Percentiles rank a stretch among this genome's conserved stretches.
These are phyloP conservation scores for Sarcophaga caerulescens DNA, from an alignment of 2,888 invertebrate species.

Conservation along the genomic window DNA sequence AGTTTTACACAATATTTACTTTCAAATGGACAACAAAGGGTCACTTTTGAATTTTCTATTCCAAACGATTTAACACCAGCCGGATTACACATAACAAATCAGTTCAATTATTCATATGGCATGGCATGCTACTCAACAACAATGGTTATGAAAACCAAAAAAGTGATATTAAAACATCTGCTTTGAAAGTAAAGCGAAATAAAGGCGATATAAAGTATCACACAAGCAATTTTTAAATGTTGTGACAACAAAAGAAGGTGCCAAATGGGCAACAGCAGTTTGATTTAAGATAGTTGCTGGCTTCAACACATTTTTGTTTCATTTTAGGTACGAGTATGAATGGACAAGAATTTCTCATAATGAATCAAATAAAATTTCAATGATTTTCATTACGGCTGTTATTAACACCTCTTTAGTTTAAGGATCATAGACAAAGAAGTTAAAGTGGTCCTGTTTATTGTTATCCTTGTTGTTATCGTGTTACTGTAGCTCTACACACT, in stretches of 20 bases:
- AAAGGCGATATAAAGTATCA: neutral
- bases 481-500: neutral
- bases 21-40: too few species aligned
- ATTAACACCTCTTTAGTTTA: constrained; percentile 62
- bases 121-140: neutral
- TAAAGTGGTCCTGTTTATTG: constrained; percentile 15
- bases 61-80: constrained; percentile 49
- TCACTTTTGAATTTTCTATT: neutral
- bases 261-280: constrained; percentile 64
- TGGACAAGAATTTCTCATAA: neutral
- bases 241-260: constrained; percentile 70
- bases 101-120: neutral
- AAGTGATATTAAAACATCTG: constrained; percentile 31
- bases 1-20: too few species aligned
- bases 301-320: neutral
- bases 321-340: neutral
- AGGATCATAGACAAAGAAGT: constrained; percentile 9
- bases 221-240: constrained; percentile 50
- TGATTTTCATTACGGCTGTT: constrained; percentile 47
- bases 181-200: neutral
- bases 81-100: constrained; percentile 24
- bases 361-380: neutral
- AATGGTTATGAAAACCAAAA: constrained; percentile 2
- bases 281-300: constrained; percentile 3
- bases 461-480: constrained; percentile 35